phyloP scores from a whole-genome alignment of 1,140 invertebrate species.

The Bursaphelenchus mucronatus region DNA sequence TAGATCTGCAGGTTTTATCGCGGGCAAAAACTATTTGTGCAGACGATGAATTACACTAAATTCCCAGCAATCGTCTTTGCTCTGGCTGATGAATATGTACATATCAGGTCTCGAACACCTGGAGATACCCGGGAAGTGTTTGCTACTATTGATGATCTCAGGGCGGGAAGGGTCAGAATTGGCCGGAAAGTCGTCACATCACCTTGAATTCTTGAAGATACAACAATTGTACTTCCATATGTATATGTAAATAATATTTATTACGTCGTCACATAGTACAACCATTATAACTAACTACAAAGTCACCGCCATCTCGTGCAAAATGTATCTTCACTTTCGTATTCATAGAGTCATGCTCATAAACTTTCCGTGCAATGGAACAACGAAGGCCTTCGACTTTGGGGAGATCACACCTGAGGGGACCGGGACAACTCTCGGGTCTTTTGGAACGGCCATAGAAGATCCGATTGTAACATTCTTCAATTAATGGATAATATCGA shows the following conservation, averaged over 20 bases:
- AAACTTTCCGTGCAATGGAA: conserved; percentile 29
- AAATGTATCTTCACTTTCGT: conserved; percentile 18
- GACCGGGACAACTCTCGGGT: conserved; percentile 39
- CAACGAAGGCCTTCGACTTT: conserved; percentile 31
- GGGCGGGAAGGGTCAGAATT: conserved; percentile 14
- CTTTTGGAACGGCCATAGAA: conserved; percentile 43
- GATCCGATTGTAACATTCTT: conserved; percentile 50
- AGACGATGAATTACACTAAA: conserved; percentile 17
- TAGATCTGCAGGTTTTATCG: conserved; percentile 17
- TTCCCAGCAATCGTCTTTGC: conserved; percentile 8
- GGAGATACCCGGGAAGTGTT: conserved; percentile 17
- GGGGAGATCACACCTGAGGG: conserved; percentile 34
- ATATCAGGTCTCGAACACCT: conserved; percentile 6
- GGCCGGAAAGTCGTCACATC: conserved; percentile 13
- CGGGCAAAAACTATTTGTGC: conserved; percentile 19
- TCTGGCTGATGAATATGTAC: conserved; percentile 19
- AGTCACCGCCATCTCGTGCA: conserved; percentile 19
- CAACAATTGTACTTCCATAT: neutral
- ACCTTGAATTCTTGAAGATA: neutral
- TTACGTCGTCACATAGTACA: conserved; percentile 24
- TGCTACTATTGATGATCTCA: conserved; percentile 19
- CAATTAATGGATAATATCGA: conserved; percentile 46
- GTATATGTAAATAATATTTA: conserved; percentile 2
- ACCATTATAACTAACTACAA: conserved; percentile 32
- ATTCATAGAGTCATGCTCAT: conserved; percentile 29